Percentiles rank a stretch among this genome's conserved stretches.
Conservation (phyloP, 1,140 invertebrate species). For the Choristoneura fumiferana region DNA sequence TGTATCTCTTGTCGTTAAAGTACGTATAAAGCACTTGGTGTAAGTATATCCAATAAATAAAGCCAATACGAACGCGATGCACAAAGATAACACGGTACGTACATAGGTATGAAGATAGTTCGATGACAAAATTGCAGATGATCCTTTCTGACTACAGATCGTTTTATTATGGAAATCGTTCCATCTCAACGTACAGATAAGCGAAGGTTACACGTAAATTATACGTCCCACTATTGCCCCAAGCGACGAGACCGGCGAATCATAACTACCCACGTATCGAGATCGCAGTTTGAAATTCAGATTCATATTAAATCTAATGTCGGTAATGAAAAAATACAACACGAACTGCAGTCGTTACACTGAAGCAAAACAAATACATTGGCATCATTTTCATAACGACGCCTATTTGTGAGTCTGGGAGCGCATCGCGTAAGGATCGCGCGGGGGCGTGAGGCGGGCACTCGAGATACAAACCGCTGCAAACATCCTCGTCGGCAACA, state of each 20-base stretch:
- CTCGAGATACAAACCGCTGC: conserved; percentile 48
- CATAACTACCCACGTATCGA: conserved; percentile 26
- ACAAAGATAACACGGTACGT: conserved; percentile 38
- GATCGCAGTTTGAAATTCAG: neutral
- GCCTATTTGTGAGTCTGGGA: conserved; percentile 25
- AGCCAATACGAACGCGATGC: neutral
- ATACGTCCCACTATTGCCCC: conserved; percentile 28
- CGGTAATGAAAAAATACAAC: neutral
- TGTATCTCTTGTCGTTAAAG: too few species aligned
- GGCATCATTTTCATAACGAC: conserved; percentile 23
- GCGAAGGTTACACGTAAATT: conserved; percentile 60
- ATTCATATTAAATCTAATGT: neutral
- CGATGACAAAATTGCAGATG: conserved; percentile 59
- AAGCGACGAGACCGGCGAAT: conserved; percentile 20
- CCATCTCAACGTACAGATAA: conserved; percentile 64
- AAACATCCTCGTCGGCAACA: conserved; percentile 51
- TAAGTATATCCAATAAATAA: neutral
- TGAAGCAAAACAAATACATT: conserved; percentile 15
- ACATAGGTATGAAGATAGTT: conserved; percentile 41
- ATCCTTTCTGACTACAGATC: conserved; percentile 62
- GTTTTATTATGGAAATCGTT: conserved; percentile 66
- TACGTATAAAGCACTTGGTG: too few species aligned
- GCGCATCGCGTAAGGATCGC: conserved; percentile 32
- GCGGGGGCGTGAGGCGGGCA: conserved; percentile 23
- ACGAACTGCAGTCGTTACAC: conserved; percentile 1